Evolutionary conservation across 2,113 vertebrate species (phyloP).

Genomic region (Myotis brandtii): DNA sequence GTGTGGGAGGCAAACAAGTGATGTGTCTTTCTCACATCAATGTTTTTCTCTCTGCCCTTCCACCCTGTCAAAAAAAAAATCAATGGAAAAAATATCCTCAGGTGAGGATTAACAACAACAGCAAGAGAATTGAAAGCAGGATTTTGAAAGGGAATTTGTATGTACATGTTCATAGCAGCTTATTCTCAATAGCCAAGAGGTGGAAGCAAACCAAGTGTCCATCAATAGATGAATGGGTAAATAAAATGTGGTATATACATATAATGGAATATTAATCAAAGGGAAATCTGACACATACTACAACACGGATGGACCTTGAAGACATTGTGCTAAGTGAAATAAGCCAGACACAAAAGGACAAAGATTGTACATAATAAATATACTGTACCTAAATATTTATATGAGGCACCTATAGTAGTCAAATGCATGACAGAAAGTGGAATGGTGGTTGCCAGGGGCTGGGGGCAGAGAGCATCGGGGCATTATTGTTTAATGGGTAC

Average conservation of each 20-base stretch:
- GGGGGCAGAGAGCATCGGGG: neutral
- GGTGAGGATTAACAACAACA: too few relatives aligned
- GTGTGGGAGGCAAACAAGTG: too few relatives aligned
- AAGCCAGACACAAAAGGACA: neutral
- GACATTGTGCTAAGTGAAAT: neutral
- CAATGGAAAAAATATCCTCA: too few relatives aligned
- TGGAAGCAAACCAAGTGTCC: neutral
- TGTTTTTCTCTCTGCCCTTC: too few relatives aligned
- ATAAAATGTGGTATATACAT: neutral
- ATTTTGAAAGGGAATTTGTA: neutral
- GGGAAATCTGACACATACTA: neutral
- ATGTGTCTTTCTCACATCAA: too few relatives aligned
- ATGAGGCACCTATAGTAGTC: neutral
- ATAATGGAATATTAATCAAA: neutral
- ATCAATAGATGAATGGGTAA: neutral
- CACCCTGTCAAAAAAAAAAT: too few relatives aligned
- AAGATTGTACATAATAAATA: neutral
- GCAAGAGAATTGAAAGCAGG: neutral
- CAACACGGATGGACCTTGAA: neutral
- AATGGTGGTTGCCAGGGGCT: neutral
- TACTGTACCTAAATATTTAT: neutral
- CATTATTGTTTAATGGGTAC: neutral
- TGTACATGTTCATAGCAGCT: neutral
- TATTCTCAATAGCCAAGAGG: neutral
- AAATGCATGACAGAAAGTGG: neutral